Percentiles rank a stretch among this genome's conserved stretches.
These are phyloP conservation scores for Bicyclus anynana DNA, from an alignment of 1,140 invertebrate genomes.

Conservation along the genomic window DNA sequence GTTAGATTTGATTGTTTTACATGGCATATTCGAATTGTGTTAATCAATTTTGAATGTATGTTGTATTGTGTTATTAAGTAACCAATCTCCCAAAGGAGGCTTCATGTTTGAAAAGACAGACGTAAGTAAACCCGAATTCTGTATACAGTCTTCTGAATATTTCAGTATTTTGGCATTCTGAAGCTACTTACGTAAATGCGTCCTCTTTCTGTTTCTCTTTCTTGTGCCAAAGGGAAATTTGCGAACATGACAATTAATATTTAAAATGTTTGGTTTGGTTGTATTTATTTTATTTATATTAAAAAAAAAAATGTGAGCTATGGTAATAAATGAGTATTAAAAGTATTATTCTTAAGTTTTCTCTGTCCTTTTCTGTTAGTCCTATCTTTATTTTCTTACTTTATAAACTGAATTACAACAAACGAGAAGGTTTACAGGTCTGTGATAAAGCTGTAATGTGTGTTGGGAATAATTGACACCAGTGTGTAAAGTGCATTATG, in stretches of 20 bases:
- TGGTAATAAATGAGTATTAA: constrained; percentile 20
- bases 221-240: constrained; percentile 62
- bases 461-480: constrained; percentile 7
- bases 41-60: too few species aligned
- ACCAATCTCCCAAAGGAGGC: too few species aligned
- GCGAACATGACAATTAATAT: constrained; percentile 61
- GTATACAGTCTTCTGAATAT: constrained; percentile 67
- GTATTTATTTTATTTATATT: constrained; percentile 69
- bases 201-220: constrained; percentile 43
- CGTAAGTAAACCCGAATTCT: constrained; percentile 46
- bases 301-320: constrained; percentile 11
- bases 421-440: constrained; percentile 45
- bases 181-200: constrained; percentile 6
- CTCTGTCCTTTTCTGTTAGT: constrained; percentile 28
- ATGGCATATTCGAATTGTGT: too few species aligned
- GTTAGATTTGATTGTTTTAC: too few species aligned
- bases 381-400: constrained; percentile 18
- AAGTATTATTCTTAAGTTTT: constrained; percentile 25
- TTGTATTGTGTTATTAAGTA: too few species aligned
- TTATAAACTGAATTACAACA: constrained; percentile 23
- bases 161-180: constrained; percentile 49
- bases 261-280: constrained; percentile 45
- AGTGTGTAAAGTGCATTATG: constrained; percentile 7
- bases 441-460: constrained; percentile 42
- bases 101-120: constrained; percentile 3